Percentiles rank a stretch among this genome's conserved stretches.
These are phyloP conservation scores for Neogobius melanostomus DNA, from an alignment of 2,113 vertebrate species.

Conservation along the genomic window DNA sequence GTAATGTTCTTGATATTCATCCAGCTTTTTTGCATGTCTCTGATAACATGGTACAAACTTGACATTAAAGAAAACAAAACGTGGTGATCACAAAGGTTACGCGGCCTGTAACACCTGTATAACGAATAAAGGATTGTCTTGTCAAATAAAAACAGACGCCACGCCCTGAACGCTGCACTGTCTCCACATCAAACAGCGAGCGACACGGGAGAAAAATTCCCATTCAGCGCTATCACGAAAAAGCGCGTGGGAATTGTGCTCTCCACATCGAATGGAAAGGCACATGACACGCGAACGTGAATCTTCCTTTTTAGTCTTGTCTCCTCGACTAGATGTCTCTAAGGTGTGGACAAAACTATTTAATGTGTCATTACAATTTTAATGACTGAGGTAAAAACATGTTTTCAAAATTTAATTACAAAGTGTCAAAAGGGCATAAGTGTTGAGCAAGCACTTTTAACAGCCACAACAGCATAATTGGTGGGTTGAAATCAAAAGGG, in stretches of 20 bases:
- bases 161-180: conserved; percentile 35
- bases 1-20: neutral
- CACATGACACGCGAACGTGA: neutral
- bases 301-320: conserved; percentile 13
- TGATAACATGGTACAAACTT: neutral
- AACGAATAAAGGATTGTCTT: conserved; percentile 49
- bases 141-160: conserved; percentile 35
- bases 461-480: too few species aligned
- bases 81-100: neutral
- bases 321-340: conserved; percentile 19
- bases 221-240: conserved; percentile 12
- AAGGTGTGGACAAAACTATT: conserved; percentile 12
- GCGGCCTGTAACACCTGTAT: conserved; percentile 28
- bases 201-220: conserved; percentile 37
- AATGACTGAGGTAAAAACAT: conserved; percentile 12
- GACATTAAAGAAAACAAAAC: neutral
- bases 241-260: conserved; percentile 52
- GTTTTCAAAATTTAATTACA: neutral
- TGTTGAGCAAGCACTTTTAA: neutral
- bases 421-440: neutral
- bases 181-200: conserved; percentile 54
- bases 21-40: neutral
- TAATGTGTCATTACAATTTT: conserved; percentile 1
- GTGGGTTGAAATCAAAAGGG: too few species aligned
- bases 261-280: neutral